Evolutionary conservation across 1,140 invertebrate species (phyloP), one percentile per base, ranked within the genome.

Genomic region (Drosophila trapezifrons): DNA sequence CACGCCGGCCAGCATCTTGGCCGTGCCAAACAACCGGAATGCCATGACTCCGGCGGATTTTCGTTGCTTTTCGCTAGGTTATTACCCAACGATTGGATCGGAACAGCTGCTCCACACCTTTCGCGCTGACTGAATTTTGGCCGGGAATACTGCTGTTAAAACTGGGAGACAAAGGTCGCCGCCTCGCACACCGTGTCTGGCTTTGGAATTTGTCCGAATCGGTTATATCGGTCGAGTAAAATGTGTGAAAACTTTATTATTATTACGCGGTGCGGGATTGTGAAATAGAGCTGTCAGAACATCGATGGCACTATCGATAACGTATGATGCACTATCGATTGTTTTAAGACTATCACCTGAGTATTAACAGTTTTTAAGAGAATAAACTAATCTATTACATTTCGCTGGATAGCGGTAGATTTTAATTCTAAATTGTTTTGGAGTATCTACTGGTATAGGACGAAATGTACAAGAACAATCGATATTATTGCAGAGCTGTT

Each of bases 61-160:
- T 62, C 42, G 35, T 7, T 25, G 51, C 25, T 49, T 42, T 57
- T 46, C 63, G 77, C 71, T 80, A 85, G 84, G 84, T 84, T 87
- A 87, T 87, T 87, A 87, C 79, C 83, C 87, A 87, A 87, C 84
- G 66, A 84, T 82, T 45, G 38, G 77, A 76, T 65, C 18, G 45
- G 45, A 51, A 51, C 65, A 25, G 60, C 60, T 22, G 45, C 20
- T 66, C 37, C 17, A 18, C 54, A 15, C 52, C 45, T 42, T 51
- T 73, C 22, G 60, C 55, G 52, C 67, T 74, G 62, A 37, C 60
- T 60, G 42, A 74, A 89, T 80, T 87, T 89, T 51, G 63, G 45
- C 12, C 18, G 35, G 35, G 56, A 66, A 59, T 63, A 60, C 43
- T 71, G 38, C 65, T 51, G 22, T 27, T 42, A 22, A 25, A 42